Conservation (phyloP, 2,888 invertebrate genomes). For the Thecocarcelia acutangulata region DNA sequence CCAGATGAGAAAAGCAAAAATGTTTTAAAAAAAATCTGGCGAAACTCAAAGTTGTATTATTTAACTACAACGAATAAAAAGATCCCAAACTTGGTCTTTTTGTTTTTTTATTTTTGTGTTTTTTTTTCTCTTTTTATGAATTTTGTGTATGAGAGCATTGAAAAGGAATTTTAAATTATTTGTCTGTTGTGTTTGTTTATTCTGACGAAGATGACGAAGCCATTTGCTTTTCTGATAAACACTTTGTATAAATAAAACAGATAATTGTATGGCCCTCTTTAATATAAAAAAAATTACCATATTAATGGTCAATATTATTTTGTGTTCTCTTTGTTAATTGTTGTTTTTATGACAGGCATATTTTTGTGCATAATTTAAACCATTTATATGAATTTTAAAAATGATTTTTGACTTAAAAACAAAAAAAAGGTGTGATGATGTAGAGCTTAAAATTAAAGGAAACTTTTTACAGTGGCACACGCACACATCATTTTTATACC, state of each 20-base stretch:
- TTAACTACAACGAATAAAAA: neutral
- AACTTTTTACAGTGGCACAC: too few species aligned
- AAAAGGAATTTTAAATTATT: conserved; percentile 45
- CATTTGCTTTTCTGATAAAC: conserved; percentile 4
- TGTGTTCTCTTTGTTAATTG: conserved; percentile 30
- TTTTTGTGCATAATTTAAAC: neutral
- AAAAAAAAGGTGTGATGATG: too few species aligned
- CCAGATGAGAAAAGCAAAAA: neutral
- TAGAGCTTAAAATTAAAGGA: neutral
- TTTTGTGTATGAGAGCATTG: conserved; percentile 3
- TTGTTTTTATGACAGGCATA: conserved; percentile 22
- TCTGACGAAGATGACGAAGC: conserved; percentile 18
- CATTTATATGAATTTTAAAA: neutral
- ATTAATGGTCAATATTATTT: conserved; percentile 59
- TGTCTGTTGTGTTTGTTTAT: conserved; percentile 37
- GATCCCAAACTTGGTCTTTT: neutral
- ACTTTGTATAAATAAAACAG: neutral
- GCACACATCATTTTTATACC: too few species aligned
- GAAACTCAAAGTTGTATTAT: neutral
- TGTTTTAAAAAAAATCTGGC: neutral
- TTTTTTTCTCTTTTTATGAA: neutral
- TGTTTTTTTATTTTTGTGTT: neutral
- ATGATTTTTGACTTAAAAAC: too few species aligned
- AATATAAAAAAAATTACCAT: conserved; percentile 57
- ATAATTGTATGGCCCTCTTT: conserved; percentile 10